These are phyloP conservation scores for Stictocephala bisonia DNA, from an alignment of 2,888 invertebrate genomes.

Conservation along the genomic window DNA sequence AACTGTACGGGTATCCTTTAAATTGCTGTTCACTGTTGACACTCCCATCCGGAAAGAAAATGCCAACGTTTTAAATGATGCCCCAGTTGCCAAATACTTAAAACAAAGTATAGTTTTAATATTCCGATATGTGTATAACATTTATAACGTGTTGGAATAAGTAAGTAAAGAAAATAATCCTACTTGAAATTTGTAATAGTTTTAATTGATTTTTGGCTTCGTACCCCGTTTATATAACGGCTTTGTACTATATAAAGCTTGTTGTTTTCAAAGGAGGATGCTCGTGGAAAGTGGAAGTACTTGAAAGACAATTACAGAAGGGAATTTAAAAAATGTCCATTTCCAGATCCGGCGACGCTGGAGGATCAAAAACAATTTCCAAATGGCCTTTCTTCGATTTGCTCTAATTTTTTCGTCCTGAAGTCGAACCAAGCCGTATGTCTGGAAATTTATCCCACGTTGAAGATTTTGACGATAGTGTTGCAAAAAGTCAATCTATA, in stretches of 20 bases:
- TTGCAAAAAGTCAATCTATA: conserved; percentile 2
- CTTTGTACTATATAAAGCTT: no score
- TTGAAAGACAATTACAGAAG: neutral
- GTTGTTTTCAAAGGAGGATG: conserved; percentile 9
- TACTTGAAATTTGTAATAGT: no score
- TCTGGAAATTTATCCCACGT: neutral
- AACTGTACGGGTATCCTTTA: conserved; percentile 1
- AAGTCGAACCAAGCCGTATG: neutral
- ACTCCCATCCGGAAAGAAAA: neutral
- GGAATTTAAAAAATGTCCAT: conserved; percentile 1
- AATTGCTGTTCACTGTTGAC: neutral
- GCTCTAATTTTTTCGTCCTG: neutral
- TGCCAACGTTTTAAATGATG: neutral
- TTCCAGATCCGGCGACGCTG: neutral
- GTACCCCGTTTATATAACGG: no score
- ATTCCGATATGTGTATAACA: no score
- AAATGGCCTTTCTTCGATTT: conserved; percentile 21
- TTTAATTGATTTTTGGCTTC: neutral
- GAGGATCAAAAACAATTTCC: neutral
- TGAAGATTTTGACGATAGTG: neutral
- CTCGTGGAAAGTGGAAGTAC: neutral
- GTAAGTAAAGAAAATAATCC: no score
- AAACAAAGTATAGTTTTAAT: neutral
- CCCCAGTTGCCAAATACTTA: conserved; percentile 29
- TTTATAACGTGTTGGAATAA: no score